phyloP scores from a whole-genome alignment of 2,113 vertebrate genomes.

The Cyphotilapia sp. region DNA sequence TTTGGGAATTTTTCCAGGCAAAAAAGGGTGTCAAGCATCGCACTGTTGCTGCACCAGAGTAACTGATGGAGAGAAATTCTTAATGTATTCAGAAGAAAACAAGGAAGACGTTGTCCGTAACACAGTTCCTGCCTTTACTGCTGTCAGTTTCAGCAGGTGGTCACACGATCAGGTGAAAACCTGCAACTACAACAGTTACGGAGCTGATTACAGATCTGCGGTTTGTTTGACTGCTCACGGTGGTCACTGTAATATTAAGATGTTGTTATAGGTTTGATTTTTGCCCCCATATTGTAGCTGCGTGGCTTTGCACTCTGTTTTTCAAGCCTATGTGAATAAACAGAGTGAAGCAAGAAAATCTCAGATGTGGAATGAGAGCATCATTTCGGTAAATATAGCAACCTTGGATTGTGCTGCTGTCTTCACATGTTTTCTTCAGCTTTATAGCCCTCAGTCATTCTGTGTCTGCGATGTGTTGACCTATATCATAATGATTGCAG shows the following conservation, averaged over 20 bases:
- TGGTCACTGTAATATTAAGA: background rate
- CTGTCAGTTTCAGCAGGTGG: conserved; percentile 17
- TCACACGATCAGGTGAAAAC: background rate
- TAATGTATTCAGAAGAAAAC: background rate
- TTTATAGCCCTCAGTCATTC: background rate
- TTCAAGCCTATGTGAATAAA: background rate
- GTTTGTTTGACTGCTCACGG: background rate
- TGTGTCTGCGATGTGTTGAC: background rate
- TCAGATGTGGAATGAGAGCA: background rate
- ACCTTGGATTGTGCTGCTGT: background rate
- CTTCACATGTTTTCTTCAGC: background rate
- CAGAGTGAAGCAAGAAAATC: background rate
- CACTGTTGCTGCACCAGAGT: background rate
- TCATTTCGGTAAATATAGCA: background rate
- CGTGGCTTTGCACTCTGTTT: background rate
- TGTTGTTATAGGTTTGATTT: background rate
- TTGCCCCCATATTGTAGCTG: background rate
- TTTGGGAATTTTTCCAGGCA: conserved; percentile 19
- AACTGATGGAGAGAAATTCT: background rate
- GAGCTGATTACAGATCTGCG: background rate
- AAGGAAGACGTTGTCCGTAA: background rate
- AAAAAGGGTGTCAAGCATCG: background rate
- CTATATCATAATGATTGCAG: background rate
- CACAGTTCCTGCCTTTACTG: background rate
- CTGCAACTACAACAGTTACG: background rate